Conservation (phyloP, 2,888 invertebrate species). For the Molorchus minor region DNA sequence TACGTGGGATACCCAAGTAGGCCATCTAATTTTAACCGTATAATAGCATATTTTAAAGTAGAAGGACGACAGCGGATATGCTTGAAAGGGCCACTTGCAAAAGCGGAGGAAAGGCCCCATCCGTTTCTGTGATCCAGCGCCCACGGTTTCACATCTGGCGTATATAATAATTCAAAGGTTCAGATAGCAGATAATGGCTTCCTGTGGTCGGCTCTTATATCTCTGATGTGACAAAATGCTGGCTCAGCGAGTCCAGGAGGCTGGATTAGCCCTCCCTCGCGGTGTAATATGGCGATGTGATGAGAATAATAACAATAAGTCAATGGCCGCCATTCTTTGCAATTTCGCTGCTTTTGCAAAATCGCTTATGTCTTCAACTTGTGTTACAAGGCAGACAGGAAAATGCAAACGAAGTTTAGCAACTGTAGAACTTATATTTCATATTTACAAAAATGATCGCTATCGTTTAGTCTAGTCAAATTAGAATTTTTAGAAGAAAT, state of each 20-base stretch:
- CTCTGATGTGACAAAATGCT: slow-evolving; percentile 62
- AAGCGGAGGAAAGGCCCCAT: slow-evolving; percentile 16
- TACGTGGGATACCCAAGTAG: background rate
- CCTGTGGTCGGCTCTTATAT: slow-evolving; percentile 58
- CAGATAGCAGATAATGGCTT: slow-evolving; percentile 59
- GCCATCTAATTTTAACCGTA: slow-evolving; percentile 6
- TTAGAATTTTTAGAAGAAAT: too few relatives aligned
- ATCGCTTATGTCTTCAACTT: slow-evolving; percentile 53
- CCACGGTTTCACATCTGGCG: slow-evolving; percentile 55
- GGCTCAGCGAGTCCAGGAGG: slow-evolving; percentile 58
- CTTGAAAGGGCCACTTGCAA: slow-evolving; percentile 34
- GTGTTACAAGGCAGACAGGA: slow-evolving; percentile 58
- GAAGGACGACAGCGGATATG: slow-evolving; percentile 20
- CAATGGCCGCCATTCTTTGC: slow-evolving; percentile 47
- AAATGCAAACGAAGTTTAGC: too few relatives aligned
- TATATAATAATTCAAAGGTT: slow-evolving; percentile 60
- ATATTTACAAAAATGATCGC: too few relatives aligned
- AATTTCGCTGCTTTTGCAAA: slow-evolving; percentile 35
- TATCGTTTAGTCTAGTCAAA: too few relatives aligned
- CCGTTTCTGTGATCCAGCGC: slow-evolving; percentile 27
- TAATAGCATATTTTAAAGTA: slow-evolving; percentile 11
- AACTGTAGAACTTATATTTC: too few relatives aligned
- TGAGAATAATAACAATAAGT: slow-evolving; percentile 63
- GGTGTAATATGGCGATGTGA: slow-evolving; percentile 62
- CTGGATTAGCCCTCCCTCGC: slow-evolving; percentile 59